Evolutionary conservation across 2,113 vertebrate genomes (phyloP).

Genomic region (Cariama cristata): DNA sequence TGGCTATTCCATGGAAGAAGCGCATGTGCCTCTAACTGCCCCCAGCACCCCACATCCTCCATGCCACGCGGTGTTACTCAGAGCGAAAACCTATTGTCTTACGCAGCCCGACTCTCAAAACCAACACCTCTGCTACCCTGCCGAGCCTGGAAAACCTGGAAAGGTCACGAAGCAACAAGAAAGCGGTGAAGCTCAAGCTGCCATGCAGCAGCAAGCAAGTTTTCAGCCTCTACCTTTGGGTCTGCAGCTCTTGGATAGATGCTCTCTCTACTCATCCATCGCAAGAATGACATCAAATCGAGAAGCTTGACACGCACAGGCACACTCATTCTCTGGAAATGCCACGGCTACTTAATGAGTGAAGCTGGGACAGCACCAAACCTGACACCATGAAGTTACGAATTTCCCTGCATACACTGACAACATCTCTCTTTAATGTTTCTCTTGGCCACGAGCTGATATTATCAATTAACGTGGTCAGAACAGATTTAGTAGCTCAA

Average conservation of each 20-base stretch:
- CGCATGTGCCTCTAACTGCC: background rate
- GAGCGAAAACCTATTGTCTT: background rate
- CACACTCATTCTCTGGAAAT: constrained; percentile 74
- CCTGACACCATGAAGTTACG: constrained; percentile 17
- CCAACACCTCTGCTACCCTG: background rate
- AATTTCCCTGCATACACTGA: constrained; percentile 69
- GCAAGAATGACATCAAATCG: constrained; percentile 48
- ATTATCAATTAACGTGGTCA: constrained; percentile 58
- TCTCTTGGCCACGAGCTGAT: constrained; percentile 46
- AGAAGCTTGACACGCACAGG: constrained; percentile 29
- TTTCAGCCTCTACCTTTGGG: background rate
- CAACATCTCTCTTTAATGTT: constrained; percentile 39
- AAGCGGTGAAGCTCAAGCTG: background rate
- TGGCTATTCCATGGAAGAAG: background rate
- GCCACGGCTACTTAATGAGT: constrained; percentile 43
- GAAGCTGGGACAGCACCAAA: constrained; percentile 70
- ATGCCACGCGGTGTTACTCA: background rate
- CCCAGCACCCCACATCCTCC: background rate
- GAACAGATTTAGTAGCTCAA: constrained; percentile 55
- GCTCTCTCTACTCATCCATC: constrained; percentile 57
- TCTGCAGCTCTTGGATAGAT: constrained; percentile 32
- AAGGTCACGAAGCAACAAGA: rapidly evolving
- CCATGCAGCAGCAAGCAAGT: background rate
- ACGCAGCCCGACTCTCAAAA: background rate
- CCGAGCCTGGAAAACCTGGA: background rate